These are phyloP conservation scores for Pristionchus mayeri DNA, from an alignment of 2,888 invertebrate species.

Conservation along the genomic window DNA sequence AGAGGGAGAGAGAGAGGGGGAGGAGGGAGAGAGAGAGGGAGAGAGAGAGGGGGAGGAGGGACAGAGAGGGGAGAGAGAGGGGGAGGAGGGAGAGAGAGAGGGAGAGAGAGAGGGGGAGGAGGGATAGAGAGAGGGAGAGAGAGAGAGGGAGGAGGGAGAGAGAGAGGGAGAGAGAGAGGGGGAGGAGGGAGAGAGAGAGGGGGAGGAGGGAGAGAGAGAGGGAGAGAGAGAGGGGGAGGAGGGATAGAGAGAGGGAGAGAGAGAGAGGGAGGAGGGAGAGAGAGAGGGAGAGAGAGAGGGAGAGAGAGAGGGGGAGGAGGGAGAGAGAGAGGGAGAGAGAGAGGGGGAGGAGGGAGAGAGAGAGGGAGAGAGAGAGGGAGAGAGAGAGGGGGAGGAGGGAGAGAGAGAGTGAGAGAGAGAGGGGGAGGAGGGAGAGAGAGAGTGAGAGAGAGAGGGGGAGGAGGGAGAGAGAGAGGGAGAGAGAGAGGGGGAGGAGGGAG, in stretches of 20 bases:
- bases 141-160: background rate
- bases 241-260: background rate
- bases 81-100: background rate
- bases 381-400: too few relatives aligned
- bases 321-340: too few relatives aligned
- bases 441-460: too few relatives aligned
- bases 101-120: background rate
- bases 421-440: too few relatives aligned
- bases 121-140: conserved; percentile 21
- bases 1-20: background rate
- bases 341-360: too few relatives aligned
- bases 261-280: too few relatives aligned
- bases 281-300: too few relatives aligned
- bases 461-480: too few relatives aligned
- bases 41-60: background rate
- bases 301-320: too few relatives aligned
- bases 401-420: too few relatives aligned
- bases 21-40: conserved; percentile 37
- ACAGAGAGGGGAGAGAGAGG: background rate
- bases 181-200: background rate
- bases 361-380: too few relatives aligned
- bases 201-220: background rate
- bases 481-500: too few relatives aligned
- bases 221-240: background rate
- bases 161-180: background rate